Evolutionary conservation across 1,140 invertebrate species (phyloP), one percentile per base, ranked within the genome.

Genomic region (Zophobas atratus): DNA sequence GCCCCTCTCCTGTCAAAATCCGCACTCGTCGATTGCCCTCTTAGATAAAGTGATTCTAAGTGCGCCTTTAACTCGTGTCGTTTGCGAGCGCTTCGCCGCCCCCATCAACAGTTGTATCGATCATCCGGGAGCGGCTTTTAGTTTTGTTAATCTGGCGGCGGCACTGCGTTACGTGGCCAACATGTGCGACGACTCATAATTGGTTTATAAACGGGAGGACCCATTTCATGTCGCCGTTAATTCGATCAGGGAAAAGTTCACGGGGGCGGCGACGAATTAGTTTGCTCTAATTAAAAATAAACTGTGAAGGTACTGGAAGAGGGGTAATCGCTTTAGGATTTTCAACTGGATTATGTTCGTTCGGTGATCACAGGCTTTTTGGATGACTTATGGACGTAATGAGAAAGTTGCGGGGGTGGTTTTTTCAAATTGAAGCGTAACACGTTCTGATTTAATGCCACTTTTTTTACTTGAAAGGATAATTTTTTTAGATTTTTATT

Each of bases 241-340:
- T 67, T 67, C 33, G 6, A 67, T 67, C 38, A 67, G 39, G 6
- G 60, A 67, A 67, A 67, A 67, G 60, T 67, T 67, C 60, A 67
- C 60, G 39, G 33, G 39, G 39, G 8, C 60, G 43, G 33, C 49
- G 3, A 6, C 60, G 60, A 41, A 67, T 67, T 67, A 67, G 60
- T 67, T 63, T 67, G 39, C 60, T 67, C 60, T 41, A 48, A 67
- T 67, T 67, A 67, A 67, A 67, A 67, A 67, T 67, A 43, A 67
- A 67, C 60, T 6, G 20, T 20, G 49, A 20, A 4, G n/a, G 49
- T 20, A 46, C 6, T 46, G 20, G 20, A 20, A 46, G 49, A 43
- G 38, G 39, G 38, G 4, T 43, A 6, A 67, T 43, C 39, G 60
- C 20, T 67, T 43, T 32, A 41, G 32, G 43, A 67, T 67, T 67